Evolutionary conservation across 2,888 invertebrate genomes (phyloP), one percentile per base, ranked within the genome.

Genomic region (Tricholauxania praeusta): DNA sequence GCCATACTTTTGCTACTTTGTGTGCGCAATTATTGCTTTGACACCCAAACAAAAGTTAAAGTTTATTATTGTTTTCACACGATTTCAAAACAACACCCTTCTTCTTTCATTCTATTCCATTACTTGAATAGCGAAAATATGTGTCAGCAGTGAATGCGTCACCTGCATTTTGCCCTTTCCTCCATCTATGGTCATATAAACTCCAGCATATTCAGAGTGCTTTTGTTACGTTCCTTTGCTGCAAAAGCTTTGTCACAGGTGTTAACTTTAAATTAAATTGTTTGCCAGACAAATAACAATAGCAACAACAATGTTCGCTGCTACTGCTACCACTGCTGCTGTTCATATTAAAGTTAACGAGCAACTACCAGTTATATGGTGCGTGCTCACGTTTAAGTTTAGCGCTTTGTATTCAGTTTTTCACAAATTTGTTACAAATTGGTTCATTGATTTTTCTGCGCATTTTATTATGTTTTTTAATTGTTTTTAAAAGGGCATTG

Each of bases 211-310:
- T 39, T 39, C 39, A 10, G 39, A 39, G 39, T 39, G 39, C 39
- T 39, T 39, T 39, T 39, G 39, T 39, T 39, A 39, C 39, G 39
- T 39, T 39, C 39, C 39, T 39, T 39, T 39, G 10, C 10, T 39
- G 39, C 10, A 39, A 57, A 57, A 32, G 52, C 70, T 70, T 62
- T 71, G 64, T 65, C 71, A 32, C 71, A 71, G 71, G 71, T 71
- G 71, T 66, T 49, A 71, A 65, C 65, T 71, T 55, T 65, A 65
- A 71, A 64, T 65, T 71, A 71, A 71, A 71, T 64, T 71, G 64
- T 64, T 65, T 57, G 65, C 79, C 76, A 72, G 73, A 70, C 75
- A 80, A 77, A 76, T 73, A 78, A 76, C 76, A 78, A 76, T 75
- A 78, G 75, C 72, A 79, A 74, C 72, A 74, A 74, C 75, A 76